A percentile compares a stretch with the other conserved stretches of the same genome.
Evolutionary conservation across 2,888 invertebrate genomes (phyloP).

Genomic region (Leucoma salicis): DNA sequence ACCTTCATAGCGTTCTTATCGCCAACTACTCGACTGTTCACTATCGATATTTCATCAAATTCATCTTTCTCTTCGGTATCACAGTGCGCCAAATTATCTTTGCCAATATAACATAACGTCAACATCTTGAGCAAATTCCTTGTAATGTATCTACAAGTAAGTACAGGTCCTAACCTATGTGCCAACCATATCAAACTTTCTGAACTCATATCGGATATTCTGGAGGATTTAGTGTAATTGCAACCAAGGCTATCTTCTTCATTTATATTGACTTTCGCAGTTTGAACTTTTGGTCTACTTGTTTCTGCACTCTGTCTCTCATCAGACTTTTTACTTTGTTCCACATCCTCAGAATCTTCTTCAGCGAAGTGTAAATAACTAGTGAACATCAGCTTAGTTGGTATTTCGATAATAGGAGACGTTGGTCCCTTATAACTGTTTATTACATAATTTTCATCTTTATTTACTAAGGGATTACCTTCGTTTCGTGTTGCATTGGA

Average conservation of each 20-base stretch:
- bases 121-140: slow-evolving; percentile 96
- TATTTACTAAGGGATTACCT: slow-evolving; percentile 38
- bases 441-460: slow-evolving; percentile 41
- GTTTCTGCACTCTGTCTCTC: not conserved
- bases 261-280: slow-evolving; percentile 26
- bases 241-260: slow-evolving; percentile 42
- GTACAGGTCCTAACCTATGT: slow-evolving; percentile 95
- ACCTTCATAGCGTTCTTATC: slow-evolving; percentile 93
- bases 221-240: slow-evolving; percentile 59
- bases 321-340: slow-evolving; percentile 10
- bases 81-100: slow-evolving; percentile 85
- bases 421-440: slow-evolving; percentile 51
- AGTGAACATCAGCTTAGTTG: slow-evolving; percentile 72
- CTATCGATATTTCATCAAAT: slow-evolving; percentile 84
- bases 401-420: slow-evolving; percentile 89
- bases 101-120: slow-evolving; percentile 95
- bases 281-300: not conserved
- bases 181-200: slow-evolving; percentile 96
- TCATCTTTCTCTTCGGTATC: slow-evolving; percentile 67
- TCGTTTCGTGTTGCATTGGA: slow-evolving; percentile 39
- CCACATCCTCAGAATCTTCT: slow-evolving; percentile 46
- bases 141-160: slow-evolving; percentile 95
- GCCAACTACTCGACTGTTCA: slow-evolving; percentile 86
- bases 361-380: slow-evolving; percentile 75
- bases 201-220: slow-evolving; percentile 92